Evolutionary conservation across 2,797 vertebrate genomes (phyloP).

Genomic region (Cyclura pinguis): DNA sequence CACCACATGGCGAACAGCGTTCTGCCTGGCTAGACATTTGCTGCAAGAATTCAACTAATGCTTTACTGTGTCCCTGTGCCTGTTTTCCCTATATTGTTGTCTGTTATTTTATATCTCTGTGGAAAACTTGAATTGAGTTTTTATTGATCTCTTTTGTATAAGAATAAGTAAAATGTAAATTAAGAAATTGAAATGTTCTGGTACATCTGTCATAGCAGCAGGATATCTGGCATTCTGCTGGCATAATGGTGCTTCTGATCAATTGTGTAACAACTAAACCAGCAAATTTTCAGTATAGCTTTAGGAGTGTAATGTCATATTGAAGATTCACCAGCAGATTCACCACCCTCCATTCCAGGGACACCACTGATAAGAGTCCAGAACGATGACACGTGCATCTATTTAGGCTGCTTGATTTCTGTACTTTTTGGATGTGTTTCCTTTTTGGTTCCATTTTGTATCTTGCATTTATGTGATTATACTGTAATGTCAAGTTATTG

Average conservation of each 20-base stretch:
- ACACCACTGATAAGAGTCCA: not conserved
- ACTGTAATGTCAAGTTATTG: not conserved
- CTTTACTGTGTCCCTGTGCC: not conserved
- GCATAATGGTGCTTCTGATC: not conserved
- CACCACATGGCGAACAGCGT: not conserved
- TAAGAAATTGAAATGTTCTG: not conserved
- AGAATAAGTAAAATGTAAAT: not conserved
- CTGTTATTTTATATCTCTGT: not conserved
- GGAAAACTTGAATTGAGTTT: no score
- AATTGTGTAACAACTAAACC: not conserved
- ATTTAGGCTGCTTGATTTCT: not conserved
- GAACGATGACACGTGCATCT: not conserved
- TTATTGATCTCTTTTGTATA: no score
- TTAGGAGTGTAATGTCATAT: not conserved
- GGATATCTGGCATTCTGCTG: not conserved
- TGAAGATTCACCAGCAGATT: no score
- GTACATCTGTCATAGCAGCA: not conserved
- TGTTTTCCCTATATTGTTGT: not conserved
- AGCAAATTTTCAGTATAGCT: not conserved
- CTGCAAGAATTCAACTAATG: not conserved
- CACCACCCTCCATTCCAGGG: no score
- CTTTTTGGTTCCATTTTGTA: not conserved
- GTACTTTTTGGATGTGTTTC: not conserved
- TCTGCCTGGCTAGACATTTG: not conserved
- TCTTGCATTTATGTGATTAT: conserved; percentile 19